Percentiles rank a stretch among this genome's conserved stretches.
phyloP scores from a whole-genome alignment of 2,113 vertebrate genomes.

The Lasiurus cinereus region DNA sequence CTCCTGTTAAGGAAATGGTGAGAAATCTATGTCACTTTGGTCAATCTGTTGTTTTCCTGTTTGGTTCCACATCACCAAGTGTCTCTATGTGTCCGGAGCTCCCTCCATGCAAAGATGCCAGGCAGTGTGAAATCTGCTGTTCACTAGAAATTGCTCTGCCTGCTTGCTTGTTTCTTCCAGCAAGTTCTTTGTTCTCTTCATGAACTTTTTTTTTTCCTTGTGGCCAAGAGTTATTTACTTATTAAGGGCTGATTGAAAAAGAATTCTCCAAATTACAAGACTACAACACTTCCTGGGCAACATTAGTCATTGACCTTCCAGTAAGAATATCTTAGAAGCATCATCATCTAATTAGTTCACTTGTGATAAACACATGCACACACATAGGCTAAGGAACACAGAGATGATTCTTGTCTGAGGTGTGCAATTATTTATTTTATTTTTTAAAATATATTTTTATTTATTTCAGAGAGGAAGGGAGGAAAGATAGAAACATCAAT shows the following conservation, averaged over 20 bases:
- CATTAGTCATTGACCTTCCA: neutral
- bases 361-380: neutral
- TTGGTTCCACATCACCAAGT: neutral
- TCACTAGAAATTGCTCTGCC: neutral
- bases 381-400: neutral
- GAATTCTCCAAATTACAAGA: neutral
- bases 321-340: neutral
- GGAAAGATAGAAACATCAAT: too few species aligned
- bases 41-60: neutral
- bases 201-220: neutral
- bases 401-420: neutral
- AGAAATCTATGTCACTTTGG: neutral
- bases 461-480: too few species aligned
- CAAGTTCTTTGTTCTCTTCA: neutral
- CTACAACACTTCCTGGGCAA: neutral
- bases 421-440: neutral
- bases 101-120: neutral
- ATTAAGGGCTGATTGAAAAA: neutral
- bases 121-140: too few species aligned
- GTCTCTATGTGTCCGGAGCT: neutral
- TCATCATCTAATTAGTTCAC: neutral
- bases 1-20: neutral
- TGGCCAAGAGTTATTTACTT: neutral
- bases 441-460: too few species aligned
- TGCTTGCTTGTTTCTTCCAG: neutral